Base-by-base conservation (phyloP, 1,140 invertebrate species). In the Drosophila oshimai region DNA sequence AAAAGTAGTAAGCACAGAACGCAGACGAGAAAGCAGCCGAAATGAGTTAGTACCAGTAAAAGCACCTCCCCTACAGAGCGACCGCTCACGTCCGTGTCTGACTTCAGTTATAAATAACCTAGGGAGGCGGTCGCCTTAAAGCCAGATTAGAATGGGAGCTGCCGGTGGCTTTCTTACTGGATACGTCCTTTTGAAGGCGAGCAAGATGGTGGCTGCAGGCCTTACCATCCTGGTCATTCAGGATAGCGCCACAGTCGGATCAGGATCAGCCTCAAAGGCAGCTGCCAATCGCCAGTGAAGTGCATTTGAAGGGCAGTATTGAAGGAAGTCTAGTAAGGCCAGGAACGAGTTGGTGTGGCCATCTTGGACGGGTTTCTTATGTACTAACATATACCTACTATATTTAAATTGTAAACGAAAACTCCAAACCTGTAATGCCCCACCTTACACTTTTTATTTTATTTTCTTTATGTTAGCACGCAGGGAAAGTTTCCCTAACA, bases 331-430 rank as follows among this genome's bases (percentile, higher is more conserved):
- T 9, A 4, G 0, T 2, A 74, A 50, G 12, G 31, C 42, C 5
- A 54, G 18, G 9, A 28, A 41, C 77, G 76, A 1, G 10, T 76
- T 0, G 44, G 22, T 7, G 31, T 72, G 4, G 45, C 77, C 17
- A 64, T 81, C 28, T 4, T 81, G 7, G 78, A 55, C 6, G 78
- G 78, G 1, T 62, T 81, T 22, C 44, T 3, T 81, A 53, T n/a
- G n/a, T n/a, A 54, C 39, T 18, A 17, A 22, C 6, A n/a, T 13
- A 45, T n/a, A 42, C 28, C 4, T 17, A 39, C 39, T 47, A 34
- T 26, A 58, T 54, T 54, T 64, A 29, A 58, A 22, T 28, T 26
- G 5, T 26, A 68, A 49, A 51, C 24, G 34, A 31, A 49, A 47
- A 36, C 28, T 13, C 17, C 18, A 18, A 18, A 41, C 47, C 41